phyloP scores from a whole-genome alignment of 2,797 vertebrate genomes.

The Streptopelia turtur region DNA sequence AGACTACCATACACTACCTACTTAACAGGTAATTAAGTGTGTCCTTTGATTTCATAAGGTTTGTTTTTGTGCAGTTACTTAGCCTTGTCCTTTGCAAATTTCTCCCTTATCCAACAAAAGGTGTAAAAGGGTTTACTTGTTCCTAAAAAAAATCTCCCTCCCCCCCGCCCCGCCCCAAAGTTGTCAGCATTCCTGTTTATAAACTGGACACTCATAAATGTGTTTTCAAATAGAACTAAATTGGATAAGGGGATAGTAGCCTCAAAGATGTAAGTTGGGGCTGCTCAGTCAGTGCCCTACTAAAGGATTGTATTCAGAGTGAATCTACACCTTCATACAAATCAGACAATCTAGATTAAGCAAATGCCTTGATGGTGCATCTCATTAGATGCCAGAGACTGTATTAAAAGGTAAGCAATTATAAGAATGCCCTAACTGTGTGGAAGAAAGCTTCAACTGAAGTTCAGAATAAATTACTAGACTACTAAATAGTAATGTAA shows the following conservation, averaged over 20 bases:
- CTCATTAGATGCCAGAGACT: not conserved
- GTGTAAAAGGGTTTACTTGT: not conserved
- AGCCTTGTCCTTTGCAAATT: not conserved
- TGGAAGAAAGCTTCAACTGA: not conserved
- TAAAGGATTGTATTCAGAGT: not conserved
- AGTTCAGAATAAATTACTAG: not conserved
- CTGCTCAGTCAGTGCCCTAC: not conserved
- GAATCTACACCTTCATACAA: not conserved
- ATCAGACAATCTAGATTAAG: not conserved
- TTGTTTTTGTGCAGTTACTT: not conserved
- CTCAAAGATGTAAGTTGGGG: not conserved
- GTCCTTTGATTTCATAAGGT: not conserved
- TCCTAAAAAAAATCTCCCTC: not conserved
- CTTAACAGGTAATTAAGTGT: not conserved
- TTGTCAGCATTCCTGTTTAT: not conserved
- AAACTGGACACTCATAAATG: not conserved
- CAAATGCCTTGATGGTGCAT: not conserved
- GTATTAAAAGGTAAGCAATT: not conserved
- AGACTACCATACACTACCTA: not conserved
- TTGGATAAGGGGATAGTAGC: not conserved
- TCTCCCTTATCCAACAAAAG: not conserved
- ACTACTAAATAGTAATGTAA: not conserved
- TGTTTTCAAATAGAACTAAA: not conserved
- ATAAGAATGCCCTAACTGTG: not conserved
- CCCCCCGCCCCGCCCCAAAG: no score